phyloP scores from a whole-genome alignment of 2,797 vertebrate genomes.

The Hemibagrus guttatus region DNA sequence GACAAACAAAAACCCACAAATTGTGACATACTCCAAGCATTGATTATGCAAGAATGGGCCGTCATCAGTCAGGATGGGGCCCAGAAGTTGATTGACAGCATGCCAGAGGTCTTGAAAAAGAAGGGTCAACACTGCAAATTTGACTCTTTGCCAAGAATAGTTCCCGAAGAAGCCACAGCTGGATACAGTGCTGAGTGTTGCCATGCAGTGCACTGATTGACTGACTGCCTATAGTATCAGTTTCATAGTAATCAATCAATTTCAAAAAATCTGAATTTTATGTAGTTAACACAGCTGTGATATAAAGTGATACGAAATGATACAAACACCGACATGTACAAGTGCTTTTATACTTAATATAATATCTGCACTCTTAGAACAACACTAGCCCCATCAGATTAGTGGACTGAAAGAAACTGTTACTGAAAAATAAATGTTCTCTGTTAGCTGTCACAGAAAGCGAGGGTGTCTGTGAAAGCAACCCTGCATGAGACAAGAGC shows the following conservation, averaged over 20 bases:
- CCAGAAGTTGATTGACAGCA: no score
- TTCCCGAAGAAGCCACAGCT: background rate
- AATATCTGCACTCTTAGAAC: background rate
- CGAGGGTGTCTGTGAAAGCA: background rate
- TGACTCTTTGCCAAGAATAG: no score
- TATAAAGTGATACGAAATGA: no score
- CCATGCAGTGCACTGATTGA: background rate
- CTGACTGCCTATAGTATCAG: background rate
- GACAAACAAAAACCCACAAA: no score
- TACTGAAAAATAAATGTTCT: background rate
- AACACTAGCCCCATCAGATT: background rate
- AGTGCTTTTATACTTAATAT: background rate
- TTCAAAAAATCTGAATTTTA: background rate
- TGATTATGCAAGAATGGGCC: no score
- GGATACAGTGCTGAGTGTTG: background rate
- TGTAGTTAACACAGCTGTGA: no score
- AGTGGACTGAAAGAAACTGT: background rate
- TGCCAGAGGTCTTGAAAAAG: no score
- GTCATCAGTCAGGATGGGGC: no score
- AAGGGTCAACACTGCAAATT: no score
- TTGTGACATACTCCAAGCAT: no score
- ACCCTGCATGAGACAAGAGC: background rate
- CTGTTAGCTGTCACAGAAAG: background rate
- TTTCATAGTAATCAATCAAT: background rate
- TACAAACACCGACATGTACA: background rate